Percentiles rank a stretch among this genome's conserved stretches.
Conservation (phyloP, 1,140 invertebrate genomes). For the Drosophila nikananu region DNA sequence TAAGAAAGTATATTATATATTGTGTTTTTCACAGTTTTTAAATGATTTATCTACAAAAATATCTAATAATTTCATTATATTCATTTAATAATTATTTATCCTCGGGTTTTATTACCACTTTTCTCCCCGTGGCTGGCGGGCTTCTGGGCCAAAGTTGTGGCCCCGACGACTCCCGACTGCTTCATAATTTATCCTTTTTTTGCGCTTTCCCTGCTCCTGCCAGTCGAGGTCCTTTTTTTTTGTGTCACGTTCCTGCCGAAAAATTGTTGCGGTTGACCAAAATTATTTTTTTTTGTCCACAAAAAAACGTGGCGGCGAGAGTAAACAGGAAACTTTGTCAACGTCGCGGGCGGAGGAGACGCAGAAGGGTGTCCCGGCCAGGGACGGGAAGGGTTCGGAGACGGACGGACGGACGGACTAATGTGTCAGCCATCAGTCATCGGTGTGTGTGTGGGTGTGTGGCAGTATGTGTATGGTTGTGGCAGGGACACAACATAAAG, state of each 20-base stretch:
- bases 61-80: too few species aligned
- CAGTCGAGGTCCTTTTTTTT: constrained; percentile 19
- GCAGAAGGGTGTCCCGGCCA: not conserved
- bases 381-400: not conserved
- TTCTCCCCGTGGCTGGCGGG: constrained; percentile 1
- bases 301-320: constrained; percentile 29
- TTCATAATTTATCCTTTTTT: constrained; percentile 63
- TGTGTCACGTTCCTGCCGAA: constrained; percentile 56
- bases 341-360: constrained; percentile 28
- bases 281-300: constrained; percentile 56
- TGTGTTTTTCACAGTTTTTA: too few species aligned
- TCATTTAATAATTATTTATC: too few species aligned
- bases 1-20: too few species aligned
- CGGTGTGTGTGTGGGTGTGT: constrained; percentile 18
- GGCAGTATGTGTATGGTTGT: constrained; percentile 24
- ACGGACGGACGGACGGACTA: constrained; percentile 40
- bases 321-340: constrained; percentile 63
- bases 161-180: constrained; percentile 25
- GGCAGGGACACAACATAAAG: constrained; percentile 53
- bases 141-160: constrained; percentile 26
- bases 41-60: too few species aligned
- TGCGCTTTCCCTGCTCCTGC: not conserved
- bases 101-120: not conserved
- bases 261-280: constrained; percentile 78
- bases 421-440: constrained; percentile 69